phyloP scores from a whole-genome alignment of 2,113 vertebrate species.

The Chitala chitala region DNA sequence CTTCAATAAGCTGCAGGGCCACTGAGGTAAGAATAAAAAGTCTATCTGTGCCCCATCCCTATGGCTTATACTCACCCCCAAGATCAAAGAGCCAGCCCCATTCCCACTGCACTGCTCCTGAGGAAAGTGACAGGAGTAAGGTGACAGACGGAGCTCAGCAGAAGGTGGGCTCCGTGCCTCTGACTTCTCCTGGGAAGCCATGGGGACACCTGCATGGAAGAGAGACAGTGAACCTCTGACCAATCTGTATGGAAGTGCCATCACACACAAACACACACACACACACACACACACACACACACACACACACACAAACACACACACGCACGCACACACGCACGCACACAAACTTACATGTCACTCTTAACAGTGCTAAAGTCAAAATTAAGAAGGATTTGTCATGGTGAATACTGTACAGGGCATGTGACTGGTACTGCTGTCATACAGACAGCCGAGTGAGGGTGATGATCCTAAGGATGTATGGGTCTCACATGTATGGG shows the following conservation, averaged over 20 bases:
- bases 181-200: constrained; percentile 66
- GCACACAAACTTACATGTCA: too few relatives aligned
- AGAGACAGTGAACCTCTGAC: constrained; percentile 15
- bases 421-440: not conserved
- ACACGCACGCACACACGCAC: too few relatives aligned
- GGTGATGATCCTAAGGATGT: not conserved
- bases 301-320: too few relatives aligned
- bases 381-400: not conserved
- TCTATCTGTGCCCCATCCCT: too few relatives aligned
- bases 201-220: constrained; percentile 50
- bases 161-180: constrained; percentile 72
- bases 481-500: constrained; percentile 61
- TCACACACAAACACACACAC: not conserved
- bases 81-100: constrained; percentile 52
- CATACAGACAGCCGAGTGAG: not conserved
- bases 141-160: constrained; percentile 86
- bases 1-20: not conserved
- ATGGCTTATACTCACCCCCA: constrained; percentile 64
- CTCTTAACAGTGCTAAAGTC: not conserved
- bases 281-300: not conserved
- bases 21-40: not conserved
- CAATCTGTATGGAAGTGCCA: not conserved
- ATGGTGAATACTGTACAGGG: not conserved
- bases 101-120: constrained; percentile 73
- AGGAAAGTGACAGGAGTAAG: constrained; percentile 73